These are phyloP conservation scores for Tholera decimalis DNA, from an alignment of 2,888 invertebrate species.

Conservation along the genomic window DNA sequence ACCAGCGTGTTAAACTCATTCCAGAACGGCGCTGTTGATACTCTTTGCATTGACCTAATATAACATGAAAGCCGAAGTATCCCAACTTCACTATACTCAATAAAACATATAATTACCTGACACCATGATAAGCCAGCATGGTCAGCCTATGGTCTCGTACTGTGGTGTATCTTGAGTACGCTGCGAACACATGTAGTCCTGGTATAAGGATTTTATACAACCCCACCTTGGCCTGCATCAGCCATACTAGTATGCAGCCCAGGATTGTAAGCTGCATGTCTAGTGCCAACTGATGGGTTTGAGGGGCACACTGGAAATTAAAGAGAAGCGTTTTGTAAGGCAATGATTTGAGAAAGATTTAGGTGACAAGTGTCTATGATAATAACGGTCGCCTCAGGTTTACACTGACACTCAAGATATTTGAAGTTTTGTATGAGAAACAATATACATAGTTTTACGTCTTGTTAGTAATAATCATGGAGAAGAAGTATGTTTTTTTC, in stretches of 20 bases:
- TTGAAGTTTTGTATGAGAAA: no score
- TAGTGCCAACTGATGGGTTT: conserved; percentile 94
- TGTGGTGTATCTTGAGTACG: conserved; percentile 92
- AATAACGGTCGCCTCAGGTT: no score
- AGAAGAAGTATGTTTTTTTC: no score
- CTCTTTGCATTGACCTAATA: no score
- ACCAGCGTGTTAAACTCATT: no score
- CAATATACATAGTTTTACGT: no score
- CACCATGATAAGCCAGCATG: conserved; percentile 93
- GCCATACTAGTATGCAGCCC: conserved; percentile 93
- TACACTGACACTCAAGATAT: no score
- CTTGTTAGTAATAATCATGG: no score
- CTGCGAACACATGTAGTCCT: conserved; percentile 90
- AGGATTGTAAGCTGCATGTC: conserved; percentile 94
- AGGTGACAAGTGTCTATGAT: no score
- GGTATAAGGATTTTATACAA: conserved; percentile 91
- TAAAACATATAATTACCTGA: conserved; percentile 87
- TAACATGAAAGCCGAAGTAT: no score
- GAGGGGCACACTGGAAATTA: conserved; percentile 93
- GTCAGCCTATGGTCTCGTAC: conserved; percentile 92
- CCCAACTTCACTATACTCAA: not conserved
- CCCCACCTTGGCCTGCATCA: conserved; percentile 90
- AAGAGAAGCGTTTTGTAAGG: not conserved
- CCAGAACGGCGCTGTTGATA: no score
- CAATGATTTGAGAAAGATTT: not conserved